Evolutionary conservation across 1,140 invertebrate species (phyloP), one percentile per base, ranked within the genome.

Genomic region (Papilio glaucus): DNA sequence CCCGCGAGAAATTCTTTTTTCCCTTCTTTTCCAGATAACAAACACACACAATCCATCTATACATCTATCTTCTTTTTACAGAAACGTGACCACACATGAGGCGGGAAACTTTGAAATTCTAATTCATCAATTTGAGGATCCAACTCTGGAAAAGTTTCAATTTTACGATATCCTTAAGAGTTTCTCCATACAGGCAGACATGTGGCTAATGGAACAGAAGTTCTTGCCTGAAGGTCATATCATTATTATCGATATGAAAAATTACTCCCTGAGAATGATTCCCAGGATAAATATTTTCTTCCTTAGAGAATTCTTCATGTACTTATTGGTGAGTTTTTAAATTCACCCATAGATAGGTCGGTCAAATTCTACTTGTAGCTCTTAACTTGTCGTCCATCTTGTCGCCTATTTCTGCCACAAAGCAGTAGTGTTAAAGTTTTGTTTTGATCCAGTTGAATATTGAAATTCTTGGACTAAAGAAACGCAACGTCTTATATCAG

Each of bases 251-350:
- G 89, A 91, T 42, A 77, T 91, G 42, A 80, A 86, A 13, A 73
- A 82, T 45, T 82, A 79, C 29, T 72, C 81, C 0, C 37, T 91
- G 0, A 86, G 76, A 70, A 77, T 91, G 39, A 72, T 92, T 3
- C 73, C 89, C 0, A 91, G 85, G 77, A 38, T 83, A 6, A 92
- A 92, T 65, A 78, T 91, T 6, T 84, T 89, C 74, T 85, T 72
- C 62, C 81, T 92, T 12, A 86, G 82, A 62, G 83, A 89, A 71
- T 90, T 86, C 60, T 9, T 90, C 5, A 6, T 86, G 0, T 90
- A 49, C 67, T 81, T 91, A 73, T 74, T 92, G 76, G 89, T 91
- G 78, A 83, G 83, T 82, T 42, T 63, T 45, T 42, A 24, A 38
- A 42, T 33, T 63, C 49, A 33, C 42, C 15, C 60, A 33, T 53